These are phyloP conservation scores for Progne subis DNA, from an alignment of 2,113 vertebrate species.

Conservation along the genomic window DNA sequence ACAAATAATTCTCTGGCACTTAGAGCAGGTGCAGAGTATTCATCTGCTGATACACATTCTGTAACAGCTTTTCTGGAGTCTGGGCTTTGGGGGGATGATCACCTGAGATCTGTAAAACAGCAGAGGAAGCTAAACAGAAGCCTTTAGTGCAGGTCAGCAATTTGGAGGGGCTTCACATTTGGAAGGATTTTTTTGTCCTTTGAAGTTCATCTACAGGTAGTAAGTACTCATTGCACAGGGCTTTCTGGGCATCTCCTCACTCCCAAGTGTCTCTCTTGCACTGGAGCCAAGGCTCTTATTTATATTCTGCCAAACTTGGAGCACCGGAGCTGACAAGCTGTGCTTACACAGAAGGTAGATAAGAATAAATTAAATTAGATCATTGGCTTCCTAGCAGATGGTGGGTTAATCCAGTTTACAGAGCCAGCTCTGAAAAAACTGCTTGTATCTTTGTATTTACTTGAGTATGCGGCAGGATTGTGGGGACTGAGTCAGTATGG, in stretches of 20 bases:
- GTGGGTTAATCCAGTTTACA: conserved; percentile 66
- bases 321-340: conserved; percentile 62
- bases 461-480: not conserved
- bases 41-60: not conserved
- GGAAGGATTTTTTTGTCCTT: conserved; percentile 25
- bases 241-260: conserved; percentile 3
- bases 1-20: not conserved
- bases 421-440: not conserved
- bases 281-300: conserved; percentile 44
- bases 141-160: not conserved
- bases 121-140: not conserved
- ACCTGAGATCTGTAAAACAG: conserved; percentile 6
- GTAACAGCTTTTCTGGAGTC: not conserved
- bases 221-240: not conserved
- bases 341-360: conserved; percentile 71
- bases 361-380: conserved; percentile 77
- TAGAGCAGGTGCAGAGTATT: conserved; percentile 29
- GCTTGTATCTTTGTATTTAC: not conserved
- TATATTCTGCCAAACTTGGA: conserved; percentile 61
- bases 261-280: conserved; percentile 10
- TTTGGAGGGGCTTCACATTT: not conserved
- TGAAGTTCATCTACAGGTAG: not conserved
- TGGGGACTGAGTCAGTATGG: not conserved
- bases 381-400: conserved; percentile 70
- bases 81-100: not conserved